Conservation (phyloP, 2,888 invertebrate genomes). For the Eupithecia subfuscata region DNA sequence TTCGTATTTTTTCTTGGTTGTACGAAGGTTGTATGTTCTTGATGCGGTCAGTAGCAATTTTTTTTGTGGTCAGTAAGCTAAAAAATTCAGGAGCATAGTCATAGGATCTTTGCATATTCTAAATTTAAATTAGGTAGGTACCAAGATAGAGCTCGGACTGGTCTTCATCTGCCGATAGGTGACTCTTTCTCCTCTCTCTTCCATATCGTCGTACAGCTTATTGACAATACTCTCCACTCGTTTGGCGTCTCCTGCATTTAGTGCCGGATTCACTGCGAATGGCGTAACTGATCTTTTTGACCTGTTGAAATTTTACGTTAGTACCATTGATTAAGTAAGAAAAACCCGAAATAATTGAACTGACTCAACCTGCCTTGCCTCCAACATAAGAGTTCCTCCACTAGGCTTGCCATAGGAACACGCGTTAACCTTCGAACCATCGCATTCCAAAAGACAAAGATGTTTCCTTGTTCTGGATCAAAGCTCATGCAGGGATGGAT, state of each 20-base stretch:
- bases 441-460: too few species aligned
- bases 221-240: conserved; percentile 69
- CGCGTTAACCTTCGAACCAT: too few species aligned
- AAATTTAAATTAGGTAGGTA: background rate
- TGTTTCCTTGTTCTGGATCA: too few species aligned
- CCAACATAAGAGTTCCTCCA: too few species aligned
- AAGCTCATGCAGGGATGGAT: too few species aligned
- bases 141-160: conserved; percentile 18
- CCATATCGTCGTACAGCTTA: conserved; percentile 68
- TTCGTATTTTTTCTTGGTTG: background rate
- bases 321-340: background rate
- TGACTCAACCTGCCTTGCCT: background rate
- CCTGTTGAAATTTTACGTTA: background rate
- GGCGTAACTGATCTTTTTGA: conserved; percentile 22
- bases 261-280: conserved; percentile 47
- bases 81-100: background rate
- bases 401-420: too few species aligned
- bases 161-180: conserved; percentile 53
- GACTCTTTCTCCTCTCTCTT: conserved; percentile 56
- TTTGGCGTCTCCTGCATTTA: conserved; percentile 52
- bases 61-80: background rate
- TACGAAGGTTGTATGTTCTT: background rate
- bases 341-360: background rate
- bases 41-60: background rate
- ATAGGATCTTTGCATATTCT: too few species aligned